Percentiles rank a stretch among this genome's conserved stretches.
phyloP scores from a whole-genome alignment of 2,888 invertebrate genomes.

The Orthosia cruda region DNA sequence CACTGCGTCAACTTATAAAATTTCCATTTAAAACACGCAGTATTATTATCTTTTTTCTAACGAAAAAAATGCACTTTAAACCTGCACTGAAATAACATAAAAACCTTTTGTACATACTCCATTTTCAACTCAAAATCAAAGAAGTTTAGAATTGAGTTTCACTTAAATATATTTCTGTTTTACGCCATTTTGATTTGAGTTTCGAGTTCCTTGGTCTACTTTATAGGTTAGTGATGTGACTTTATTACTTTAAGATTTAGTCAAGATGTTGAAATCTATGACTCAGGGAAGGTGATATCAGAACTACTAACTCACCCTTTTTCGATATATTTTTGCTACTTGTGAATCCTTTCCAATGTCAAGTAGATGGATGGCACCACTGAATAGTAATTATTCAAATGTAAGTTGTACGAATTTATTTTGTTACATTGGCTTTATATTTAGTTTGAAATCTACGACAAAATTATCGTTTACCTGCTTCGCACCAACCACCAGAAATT shows the following conservation, averaged over 20 bases:
- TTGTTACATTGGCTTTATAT: no score
- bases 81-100: slow-evolving; percentile 66
- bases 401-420: no score
- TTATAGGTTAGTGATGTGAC: slow-evolving; percentile 87
- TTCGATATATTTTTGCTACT: neutral
- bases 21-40: slow-evolving; percentile 90
- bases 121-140: slow-evolving; percentile 71
- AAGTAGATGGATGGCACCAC: neutral
- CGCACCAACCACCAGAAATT: no score
- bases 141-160: slow-evolving; percentile 70
- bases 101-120: slow-evolving; percentile 49
- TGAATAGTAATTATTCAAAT: no score
- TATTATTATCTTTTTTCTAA: slow-evolving; percentile 91
- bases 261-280: slow-evolving; percentile 65
- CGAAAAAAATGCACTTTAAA: slow-evolving; percentile 85
- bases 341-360: neutral
- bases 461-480: no score
- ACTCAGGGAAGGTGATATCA: neutral
- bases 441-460: no score
- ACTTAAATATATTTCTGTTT: slow-evolving; percentile 58
- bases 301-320: neutral
- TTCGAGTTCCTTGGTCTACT: slow-evolving; percentile 86
- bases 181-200: slow-evolving; percentile 75
- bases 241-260: slow-evolving; percentile 66
- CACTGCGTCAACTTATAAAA: slow-evolving; percentile 87